These are phyloP conservation scores for Chorisops tibialis DNA, from an alignment of 2,888 invertebrate species.

Conservation along the genomic window DNA sequence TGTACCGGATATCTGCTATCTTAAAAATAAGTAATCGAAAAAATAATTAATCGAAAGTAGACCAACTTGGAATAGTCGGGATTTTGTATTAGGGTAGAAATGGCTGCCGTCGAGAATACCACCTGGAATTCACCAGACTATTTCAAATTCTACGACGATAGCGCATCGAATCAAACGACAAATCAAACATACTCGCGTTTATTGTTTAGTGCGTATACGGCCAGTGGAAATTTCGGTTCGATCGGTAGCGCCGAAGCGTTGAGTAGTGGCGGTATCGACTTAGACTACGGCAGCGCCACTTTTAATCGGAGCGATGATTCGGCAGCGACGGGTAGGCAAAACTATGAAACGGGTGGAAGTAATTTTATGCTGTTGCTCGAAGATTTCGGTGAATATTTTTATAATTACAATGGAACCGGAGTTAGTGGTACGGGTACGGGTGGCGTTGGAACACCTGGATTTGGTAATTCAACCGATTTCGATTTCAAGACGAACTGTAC, in stretches of 20 bases:
- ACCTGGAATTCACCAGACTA: conserved; percentile 36
- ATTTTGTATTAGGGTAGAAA: not conserved
- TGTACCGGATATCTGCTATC: too few species aligned
- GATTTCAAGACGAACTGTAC: conserved; percentile 49
- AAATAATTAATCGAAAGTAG: not conserved
- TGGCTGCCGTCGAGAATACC: conserved; percentile 16
- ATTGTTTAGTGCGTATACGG: conserved; percentile 1
- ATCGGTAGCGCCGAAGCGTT: conserved; percentile 40
- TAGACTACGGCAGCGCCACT: conserved; percentile 9
- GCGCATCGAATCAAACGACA: conserved; percentile 18
- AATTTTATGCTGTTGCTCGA: conserved; percentile 66
- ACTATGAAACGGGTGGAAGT: conserved; percentile 40
- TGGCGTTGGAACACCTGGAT: conserved; percentile 41
- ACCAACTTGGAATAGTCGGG: too few species aligned
- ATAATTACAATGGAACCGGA: conserved; percentile 52
- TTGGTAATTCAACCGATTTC: conserved; percentile 45
- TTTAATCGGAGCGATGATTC: conserved; percentile 12
- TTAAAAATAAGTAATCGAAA: not conserved
- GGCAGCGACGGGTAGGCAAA: not conserved
- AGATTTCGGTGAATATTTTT: conserved; percentile 76
- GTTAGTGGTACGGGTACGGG: not conserved
- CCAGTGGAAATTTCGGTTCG: conserved; percentile 33
- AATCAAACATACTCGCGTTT: conserved; percentile 25
- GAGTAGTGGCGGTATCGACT: conserved; percentile 22
- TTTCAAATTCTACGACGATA: conserved; percentile 38